Evolutionary conservation across 2,888 invertebrate genomes (phyloP), one percentile per base, ranked within the genome.

Genomic region (Orgyia antiqua): DNA sequence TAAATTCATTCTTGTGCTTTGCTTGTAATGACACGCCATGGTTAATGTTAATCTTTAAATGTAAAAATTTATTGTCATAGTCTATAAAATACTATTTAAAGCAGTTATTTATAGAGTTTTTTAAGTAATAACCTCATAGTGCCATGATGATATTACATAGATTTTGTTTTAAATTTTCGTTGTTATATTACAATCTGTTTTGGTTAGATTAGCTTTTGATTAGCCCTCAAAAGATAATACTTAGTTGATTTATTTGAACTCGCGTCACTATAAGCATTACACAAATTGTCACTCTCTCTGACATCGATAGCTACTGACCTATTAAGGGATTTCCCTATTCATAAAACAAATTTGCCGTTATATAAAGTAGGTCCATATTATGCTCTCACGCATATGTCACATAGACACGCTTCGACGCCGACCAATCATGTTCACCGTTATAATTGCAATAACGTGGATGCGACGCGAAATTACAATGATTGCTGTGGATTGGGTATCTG

Each of bases 361-460:
- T 58, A 53, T 53, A 42, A 45, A 48, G 38, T 51, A 39, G 45
- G 33, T 43, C 37, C 31, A 32, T 25, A 38, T 29, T 39, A 29
- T 38, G 39, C 31, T 29, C 31, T 18, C 41, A 46, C 56, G 60
- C 60, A 58, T 69, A 69, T 72, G 73, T 68, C 68, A 68, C 65
- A 51, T 43, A 45, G 65, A 52, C 61, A 53, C 55, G 68, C 64
- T 47, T 55, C 62, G 58, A 44, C 55, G 62, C 50, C 48, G 45
- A 34, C 53, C 51, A 51, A 58, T 57, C 41, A 36, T 27, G 38
- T 44, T 28, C 40, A 50, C 66, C 64, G 66, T 69, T 70, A 56
- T 68, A 66, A 69, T 69, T 62, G 61, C 43, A 39, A 35, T 36
- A 36, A 43, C 43, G 30, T 47, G 40, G 49, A 49, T 45, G 42